Evolutionary conservation across 2,888 invertebrate genomes (phyloP).

Genomic region (Bugula neritina): DNA sequence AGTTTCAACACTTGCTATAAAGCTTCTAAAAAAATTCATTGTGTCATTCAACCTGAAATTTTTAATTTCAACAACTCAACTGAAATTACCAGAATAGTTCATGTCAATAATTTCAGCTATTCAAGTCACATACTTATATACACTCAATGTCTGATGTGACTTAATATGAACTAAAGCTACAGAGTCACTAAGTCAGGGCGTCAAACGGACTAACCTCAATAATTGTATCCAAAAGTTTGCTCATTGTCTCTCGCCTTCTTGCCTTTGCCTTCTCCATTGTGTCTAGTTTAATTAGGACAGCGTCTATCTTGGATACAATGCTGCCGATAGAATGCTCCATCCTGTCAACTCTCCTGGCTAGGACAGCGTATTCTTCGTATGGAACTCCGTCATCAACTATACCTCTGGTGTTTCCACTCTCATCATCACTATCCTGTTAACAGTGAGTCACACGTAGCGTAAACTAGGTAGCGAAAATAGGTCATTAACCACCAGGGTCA

Average conservation of each 20-base stretch:
- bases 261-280: constrained; percentile 44
- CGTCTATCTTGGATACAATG: constrained; percentile 41
- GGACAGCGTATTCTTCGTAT: constrained; percentile 37
- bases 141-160: too few relatives aligned
- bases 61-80: too few relatives aligned
- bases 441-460: neutral
- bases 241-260: constrained; percentile 45
- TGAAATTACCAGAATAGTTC: too few relatives aligned
- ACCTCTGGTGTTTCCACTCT: neutral
- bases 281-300: constrained; percentile 46
- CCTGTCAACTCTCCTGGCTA: constrained; percentile 47
- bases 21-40: too few relatives aligned
- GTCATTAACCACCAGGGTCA: too few relatives aligned
- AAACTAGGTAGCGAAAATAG: neutral
- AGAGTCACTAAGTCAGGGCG: too few relatives aligned
- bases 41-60: too few relatives aligned
- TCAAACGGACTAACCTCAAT: constrained; percentile 37
- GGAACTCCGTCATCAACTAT: constrained; percentile 31
- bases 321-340: constrained; percentile 48
- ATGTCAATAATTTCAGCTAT: too few relatives aligned
- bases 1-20: too few relatives aligned
- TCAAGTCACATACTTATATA: too few relatives aligned
- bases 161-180: too few relatives aligned
- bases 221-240: constrained; percentile 31
- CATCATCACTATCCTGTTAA: constrained; percentile 24